Percentiles rank a stretch among this genome's conserved stretches.
Evolutionary conservation across 2,797 vertebrate genomes (phyloP).

Genomic region (Acipenser oxyrinchus): DNA sequence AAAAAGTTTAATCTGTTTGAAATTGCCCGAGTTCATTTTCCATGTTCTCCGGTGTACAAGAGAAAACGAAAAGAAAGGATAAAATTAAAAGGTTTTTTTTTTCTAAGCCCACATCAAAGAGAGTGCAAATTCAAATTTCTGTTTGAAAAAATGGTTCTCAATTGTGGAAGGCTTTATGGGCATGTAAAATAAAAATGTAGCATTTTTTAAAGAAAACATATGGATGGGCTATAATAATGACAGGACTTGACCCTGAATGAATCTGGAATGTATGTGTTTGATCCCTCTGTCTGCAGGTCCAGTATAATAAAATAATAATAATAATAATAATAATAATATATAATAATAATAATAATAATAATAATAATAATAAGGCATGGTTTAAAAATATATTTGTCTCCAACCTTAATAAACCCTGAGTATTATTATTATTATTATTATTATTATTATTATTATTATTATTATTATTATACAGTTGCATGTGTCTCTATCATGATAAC

Average conservation of each 20-base stretch:
- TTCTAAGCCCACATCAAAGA: slow-evolving; percentile 10
- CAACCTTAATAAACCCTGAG: slow-evolving; percentile 4
- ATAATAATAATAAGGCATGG: no score
- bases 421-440: background rate
- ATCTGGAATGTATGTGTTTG: no score
- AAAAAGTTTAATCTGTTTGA: slow-evolving; percentile 9
- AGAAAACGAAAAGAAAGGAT: slow-evolving; percentile 2
- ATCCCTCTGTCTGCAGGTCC: no score
- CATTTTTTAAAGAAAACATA: no score
- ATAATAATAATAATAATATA: no score
- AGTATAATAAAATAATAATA: no score
- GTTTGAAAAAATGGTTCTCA: slow-evolving; percentile 1
- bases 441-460: slow-evolving; percentile 8
- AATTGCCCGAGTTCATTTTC: background rate
- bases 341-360: no score
- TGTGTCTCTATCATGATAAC: no score
- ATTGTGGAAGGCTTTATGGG: background rate
- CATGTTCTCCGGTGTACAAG: background rate
- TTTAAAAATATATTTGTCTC: background rate
- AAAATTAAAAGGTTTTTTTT: slow-evolving; percentile 1
- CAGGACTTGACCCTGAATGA: no score
- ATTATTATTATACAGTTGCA: slow-evolving; percentile 4
- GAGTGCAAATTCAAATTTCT: slow-evolving; percentile 8
- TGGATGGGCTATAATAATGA: no score
- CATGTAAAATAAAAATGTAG: background rate